These are phyloP conservation scores for Lepidurus packardi DNA, from an alignment of 1,140 invertebrate species.

Conservation along the genomic window DNA sequence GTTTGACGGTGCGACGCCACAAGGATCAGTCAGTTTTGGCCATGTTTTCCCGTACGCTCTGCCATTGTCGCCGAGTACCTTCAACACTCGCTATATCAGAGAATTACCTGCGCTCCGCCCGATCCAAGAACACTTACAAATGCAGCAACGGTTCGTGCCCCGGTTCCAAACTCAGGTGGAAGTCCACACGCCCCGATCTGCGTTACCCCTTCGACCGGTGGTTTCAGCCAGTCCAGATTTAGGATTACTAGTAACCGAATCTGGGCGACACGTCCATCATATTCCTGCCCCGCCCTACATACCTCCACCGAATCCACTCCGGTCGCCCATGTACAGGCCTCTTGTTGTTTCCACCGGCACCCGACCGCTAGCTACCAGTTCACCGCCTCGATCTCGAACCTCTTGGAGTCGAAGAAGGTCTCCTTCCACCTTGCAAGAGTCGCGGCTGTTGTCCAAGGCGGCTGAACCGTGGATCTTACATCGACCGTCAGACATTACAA, in stretches of 20 bases:
- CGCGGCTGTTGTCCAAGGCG: slow-evolving; percentile 49
- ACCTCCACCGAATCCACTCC: slow-evolving; percentile 31
- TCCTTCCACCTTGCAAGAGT: slow-evolving; percentile 50
- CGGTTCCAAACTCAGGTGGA: slow-evolving; percentile 40
- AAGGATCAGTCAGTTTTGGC: slow-evolving; percentile 21
- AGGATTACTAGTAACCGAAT: slow-evolving; percentile 35
- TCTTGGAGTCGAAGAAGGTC: slow-evolving; percentile 27
- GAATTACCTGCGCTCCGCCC: slow-evolving; percentile 65
- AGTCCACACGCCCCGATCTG: slow-evolving; percentile 40
- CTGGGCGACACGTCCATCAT: slow-evolving; percentile 40
- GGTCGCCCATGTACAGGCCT: neutral
- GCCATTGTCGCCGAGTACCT: slow-evolving; percentile 30
- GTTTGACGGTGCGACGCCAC: slow-evolving; percentile 50
- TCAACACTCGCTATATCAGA: slow-evolving; percentile 62
- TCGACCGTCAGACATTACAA: slow-evolving; percentile 43
- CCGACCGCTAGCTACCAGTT: slow-evolving; percentile 45
- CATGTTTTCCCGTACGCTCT: slow-evolving; percentile 24
- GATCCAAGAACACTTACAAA: slow-evolving; percentile 61
- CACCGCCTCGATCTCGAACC: slow-evolving; percentile 37
- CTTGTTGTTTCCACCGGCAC: slow-evolving; percentile 37
- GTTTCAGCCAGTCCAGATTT: slow-evolving; percentile 23
- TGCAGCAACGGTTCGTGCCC: slow-evolving; percentile 32
- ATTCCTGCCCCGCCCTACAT: slow-evolving; percentile 29
- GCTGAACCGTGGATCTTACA: neutral
- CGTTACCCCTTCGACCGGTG: slow-evolving; percentile 23